Conservation (phyloP, 2,888 invertebrate species). For the Troilus luridus region DNA sequence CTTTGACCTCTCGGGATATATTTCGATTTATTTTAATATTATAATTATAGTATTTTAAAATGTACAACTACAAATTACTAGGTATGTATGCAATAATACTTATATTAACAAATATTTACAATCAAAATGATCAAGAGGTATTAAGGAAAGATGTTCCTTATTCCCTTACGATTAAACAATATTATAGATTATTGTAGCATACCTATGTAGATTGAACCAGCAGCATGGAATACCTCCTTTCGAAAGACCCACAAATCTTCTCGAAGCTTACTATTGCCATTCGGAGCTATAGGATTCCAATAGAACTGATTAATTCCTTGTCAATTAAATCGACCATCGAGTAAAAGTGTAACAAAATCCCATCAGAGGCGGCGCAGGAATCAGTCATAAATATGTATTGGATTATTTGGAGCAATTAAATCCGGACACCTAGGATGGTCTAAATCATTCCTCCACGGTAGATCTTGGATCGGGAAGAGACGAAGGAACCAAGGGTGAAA, state of each 20-base stretch:
- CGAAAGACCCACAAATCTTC: background rate
- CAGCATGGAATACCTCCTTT: background rate
- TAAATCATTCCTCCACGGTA: slow-evolving; percentile 15
- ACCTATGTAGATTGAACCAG: background rate
- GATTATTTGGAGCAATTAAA: slow-evolving; percentile 35
- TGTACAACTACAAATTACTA: no score
- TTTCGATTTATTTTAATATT: no score
- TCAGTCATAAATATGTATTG: slow-evolving; percentile 37
- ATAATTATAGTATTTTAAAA: no score
- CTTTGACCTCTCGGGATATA: no score
- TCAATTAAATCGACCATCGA: slow-evolving; percentile 17
- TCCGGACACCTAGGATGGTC: background rate
- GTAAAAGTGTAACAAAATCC: slow-evolving; percentile 6
- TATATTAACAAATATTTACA: no score
- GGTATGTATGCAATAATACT: no score
- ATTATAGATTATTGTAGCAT: background rate
- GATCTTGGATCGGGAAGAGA: background rate
- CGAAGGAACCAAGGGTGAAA: background rate
- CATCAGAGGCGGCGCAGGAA: background rate
- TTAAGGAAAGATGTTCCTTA: background rate
- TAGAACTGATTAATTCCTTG: background rate
- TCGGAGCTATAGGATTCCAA: background rate
- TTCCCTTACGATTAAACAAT: background rate
- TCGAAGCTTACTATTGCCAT: background rate
- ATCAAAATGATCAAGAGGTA: no score